Percentiles rank a stretch among this genome's conserved stretches.
Evolutionary conservation across 2,113 vertebrate species (phyloP).

Genomic region (Lepidothrix coronata): DNA sequence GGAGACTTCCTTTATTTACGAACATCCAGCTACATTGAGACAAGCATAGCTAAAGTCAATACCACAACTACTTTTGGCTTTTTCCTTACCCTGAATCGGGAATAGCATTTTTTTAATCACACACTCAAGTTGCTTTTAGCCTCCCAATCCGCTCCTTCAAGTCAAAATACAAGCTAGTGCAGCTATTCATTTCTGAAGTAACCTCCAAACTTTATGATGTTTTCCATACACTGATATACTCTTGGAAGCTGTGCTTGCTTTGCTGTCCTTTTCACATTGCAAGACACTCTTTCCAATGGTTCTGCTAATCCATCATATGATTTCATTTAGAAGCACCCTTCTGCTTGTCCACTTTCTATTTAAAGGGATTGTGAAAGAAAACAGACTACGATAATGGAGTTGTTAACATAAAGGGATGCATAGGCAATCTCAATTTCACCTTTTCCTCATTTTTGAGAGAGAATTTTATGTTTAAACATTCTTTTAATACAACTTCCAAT

Average conservation of each 20-base stretch:
- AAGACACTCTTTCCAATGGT: neutral
- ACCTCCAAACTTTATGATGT: neutral
- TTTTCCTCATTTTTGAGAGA: neutral
- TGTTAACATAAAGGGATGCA: neutral
- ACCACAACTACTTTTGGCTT: neutral
- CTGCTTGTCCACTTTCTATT: neutral
- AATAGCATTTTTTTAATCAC: neutral
- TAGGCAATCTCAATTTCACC: neutral
- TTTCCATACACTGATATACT: neutral
- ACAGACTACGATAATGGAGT: neutral
- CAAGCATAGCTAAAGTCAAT: neutral
- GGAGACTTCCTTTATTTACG: neutral
- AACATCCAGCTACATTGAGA: neutral
- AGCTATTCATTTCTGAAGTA: neutral
- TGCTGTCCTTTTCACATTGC: neutral
- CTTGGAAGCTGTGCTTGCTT: neutral
- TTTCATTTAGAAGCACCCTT: neutral
- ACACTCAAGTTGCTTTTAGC: neutral
- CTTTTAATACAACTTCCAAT: neutral
- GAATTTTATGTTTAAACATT: neutral
- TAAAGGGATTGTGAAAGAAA: neutral
- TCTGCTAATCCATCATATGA: neutral
- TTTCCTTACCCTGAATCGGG: neutral
- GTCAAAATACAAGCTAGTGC: neutral
- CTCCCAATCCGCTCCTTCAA: neutral